Percentiles rank a stretch among this genome's conserved stretches.
Evolutionary conservation across 1,140 invertebrate species (phyloP).

Genomic region (Macrotrachela quadricornifera): DNA sequence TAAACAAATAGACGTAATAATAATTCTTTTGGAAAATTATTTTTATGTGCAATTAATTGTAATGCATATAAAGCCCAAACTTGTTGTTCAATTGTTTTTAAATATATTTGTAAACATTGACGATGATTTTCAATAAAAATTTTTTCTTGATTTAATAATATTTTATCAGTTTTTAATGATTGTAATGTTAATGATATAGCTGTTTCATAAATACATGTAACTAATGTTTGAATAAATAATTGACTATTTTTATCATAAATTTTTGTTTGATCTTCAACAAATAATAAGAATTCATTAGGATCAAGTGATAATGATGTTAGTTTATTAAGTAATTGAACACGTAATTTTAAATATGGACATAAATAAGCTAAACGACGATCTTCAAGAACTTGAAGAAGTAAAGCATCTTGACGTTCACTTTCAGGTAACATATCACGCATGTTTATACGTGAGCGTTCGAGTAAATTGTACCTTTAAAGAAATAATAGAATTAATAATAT

Average conservation of each 20-base stretch:
- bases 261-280: not conserved
- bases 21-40: constrained; percentile 76
- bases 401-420: constrained; percentile 10
- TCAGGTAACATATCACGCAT: constrained; percentile 51
- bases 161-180: not conserved
- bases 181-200: not conserved
- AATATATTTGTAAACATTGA: constrained; percentile 17
- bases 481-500: too few relatives aligned
- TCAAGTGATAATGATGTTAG: not conserved
- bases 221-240: not conserved
- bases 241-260: not conserved
- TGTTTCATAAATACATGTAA: not conserved
- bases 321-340: not conserved
- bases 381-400: not conserved
- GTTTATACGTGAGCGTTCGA: constrained; percentile 65
- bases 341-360: not conserved
- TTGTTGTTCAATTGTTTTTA: constrained; percentile 46
- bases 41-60: constrained; percentile 65
- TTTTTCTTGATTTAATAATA: not conserved
- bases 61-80: constrained; percentile 72
- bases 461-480: constrained; percentile 37
- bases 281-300: not conserved
- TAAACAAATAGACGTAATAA: constrained; percentile 78
- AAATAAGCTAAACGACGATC: not conserved
- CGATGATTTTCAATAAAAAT: not conserved